phyloP scores from a whole-genome alignment of 2,888 invertebrate species.

The Caenorhabditis sp. region DNA sequence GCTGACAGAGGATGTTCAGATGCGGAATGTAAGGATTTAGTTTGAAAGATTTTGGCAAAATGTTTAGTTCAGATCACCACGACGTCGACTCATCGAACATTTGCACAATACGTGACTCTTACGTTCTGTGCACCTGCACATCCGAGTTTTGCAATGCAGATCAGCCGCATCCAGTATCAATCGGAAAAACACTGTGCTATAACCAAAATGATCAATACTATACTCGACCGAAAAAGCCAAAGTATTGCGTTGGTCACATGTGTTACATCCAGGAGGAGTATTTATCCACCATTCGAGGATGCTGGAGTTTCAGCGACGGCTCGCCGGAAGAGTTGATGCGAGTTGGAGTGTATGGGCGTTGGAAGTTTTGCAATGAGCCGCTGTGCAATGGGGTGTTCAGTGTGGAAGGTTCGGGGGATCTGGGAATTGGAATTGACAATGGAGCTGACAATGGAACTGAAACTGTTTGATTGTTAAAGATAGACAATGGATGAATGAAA shows the following conservation, averaged over 20 bases:
- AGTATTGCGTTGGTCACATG: conserved; percentile 30
- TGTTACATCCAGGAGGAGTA: conserved; percentile 17
- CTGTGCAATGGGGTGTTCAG: conserved; percentile 38
- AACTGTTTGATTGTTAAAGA: no score
- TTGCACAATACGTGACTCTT: no score
- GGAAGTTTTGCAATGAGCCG: conserved; percentile 23
- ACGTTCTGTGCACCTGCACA: no score
- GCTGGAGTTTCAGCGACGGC: conserved; percentile 42
- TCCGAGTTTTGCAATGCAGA: conserved; percentile 19
- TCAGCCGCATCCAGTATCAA: conserved; percentile 8
- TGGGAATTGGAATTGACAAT: background rate
- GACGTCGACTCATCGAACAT: conserved; percentile 23
- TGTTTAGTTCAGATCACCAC: conserved; percentile 22
- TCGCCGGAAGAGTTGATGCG: conserved; percentile 22
- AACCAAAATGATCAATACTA: background rate
- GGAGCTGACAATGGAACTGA: no score
- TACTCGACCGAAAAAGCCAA: background rate
- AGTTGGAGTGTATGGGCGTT: background rate
- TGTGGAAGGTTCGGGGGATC: background rate
- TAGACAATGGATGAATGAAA: no score
- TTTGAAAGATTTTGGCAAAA: no score
- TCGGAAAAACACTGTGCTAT: conserved; percentile 29
- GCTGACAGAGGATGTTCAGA: conserved; percentile 8
- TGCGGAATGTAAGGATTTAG: conserved; percentile 24
- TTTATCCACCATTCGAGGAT: conserved; percentile 1